Evolutionary conservation across 2,113 vertebrate genomes (phyloP), one percentile per base, ranked within the genome.

Genomic region (Nettapus auritus): DNA sequence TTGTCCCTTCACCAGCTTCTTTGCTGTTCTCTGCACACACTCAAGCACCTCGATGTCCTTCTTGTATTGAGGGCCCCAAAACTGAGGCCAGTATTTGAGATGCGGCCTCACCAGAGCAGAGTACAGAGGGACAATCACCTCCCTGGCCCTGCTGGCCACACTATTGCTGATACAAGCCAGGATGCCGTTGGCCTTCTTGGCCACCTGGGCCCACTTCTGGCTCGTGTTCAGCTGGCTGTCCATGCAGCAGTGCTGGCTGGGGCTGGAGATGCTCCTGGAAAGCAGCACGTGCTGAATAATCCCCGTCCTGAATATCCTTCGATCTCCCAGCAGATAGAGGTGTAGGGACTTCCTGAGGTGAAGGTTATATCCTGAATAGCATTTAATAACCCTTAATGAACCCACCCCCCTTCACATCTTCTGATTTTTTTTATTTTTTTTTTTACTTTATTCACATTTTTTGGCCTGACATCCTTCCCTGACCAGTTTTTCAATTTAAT

Each of bases 301-400:
- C 46, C 56, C 60, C 33, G 50, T 59, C n/a, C 64, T 88, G 59
- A 78, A 78, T 70, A 90, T 78, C 68, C 73, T 90, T 76, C 1
- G 3, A 31, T 7, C 56, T 67, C 86, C 55, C 88, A 92, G 64
- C 71, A 95, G 76, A 77, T 5, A 78, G 52, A 3, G 15, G 76
- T 34, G 46, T 63, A 42, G 70, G 60, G 73, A 68, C 76, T 95
- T 94, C 69, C 76, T 9, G 29, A 86, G 80, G 92, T 86, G 88
- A 92, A 94, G 90, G 76, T 94, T 28, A 71, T 31, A 92, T 92
- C 89, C 95, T 87, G 73, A 89, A 46, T 46, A 71, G 18, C 6
- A 26, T 86, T 86, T 60, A 78, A 82, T 75, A 90, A 62, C 52
- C 20, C 56, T 86, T 92, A 78, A 77, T 68, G 38, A 56, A 64